These are phyloP conservation scores for Heliconius hermathena DNA, from an alignment of 1,140 invertebrate species.

Conservation along the genomic window DNA sequence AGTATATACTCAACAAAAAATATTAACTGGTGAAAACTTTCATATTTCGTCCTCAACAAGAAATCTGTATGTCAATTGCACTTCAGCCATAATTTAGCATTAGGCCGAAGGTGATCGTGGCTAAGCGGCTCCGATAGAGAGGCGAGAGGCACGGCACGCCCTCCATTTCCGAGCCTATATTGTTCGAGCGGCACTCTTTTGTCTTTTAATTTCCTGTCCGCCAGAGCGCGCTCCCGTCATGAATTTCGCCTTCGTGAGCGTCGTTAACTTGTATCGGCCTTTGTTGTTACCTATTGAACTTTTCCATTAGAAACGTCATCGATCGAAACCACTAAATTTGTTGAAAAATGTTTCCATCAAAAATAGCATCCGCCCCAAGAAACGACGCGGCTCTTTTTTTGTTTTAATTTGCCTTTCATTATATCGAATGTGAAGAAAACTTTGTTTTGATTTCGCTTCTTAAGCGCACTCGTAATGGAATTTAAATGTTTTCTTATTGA, in stretches of 20 bases:
- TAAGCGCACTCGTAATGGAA: slow-evolving; percentile 55
- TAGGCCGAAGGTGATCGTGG: slow-evolving; percentile 44
- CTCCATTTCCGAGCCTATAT: slow-evolving; percentile 75
- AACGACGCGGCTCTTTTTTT: slow-evolving; percentile 49
- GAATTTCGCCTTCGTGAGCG: slow-evolving; percentile 77
- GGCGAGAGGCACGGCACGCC: slow-evolving; percentile 56
- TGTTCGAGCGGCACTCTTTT: slow-evolving; percentile 76
- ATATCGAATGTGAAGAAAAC: slow-evolving; percentile 60
- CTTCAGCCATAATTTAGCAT: slow-evolving; percentile 31
- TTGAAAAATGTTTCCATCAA: slow-evolving; percentile 62
- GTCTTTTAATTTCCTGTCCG: slow-evolving; percentile 80
- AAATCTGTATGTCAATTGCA: slow-evolving; percentile 23
- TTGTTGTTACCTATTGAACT: slow-evolving; percentile 78
- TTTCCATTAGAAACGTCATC: slow-evolving; percentile 75
- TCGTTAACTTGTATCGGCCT: slow-evolving; percentile 77
- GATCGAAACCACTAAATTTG: slow-evolving; percentile 75
- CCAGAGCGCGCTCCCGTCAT: slow-evolving; percentile 66
- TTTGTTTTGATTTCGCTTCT: slow-evolving; percentile 59
- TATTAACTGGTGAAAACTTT: too few species aligned
- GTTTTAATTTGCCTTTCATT: slow-evolving; percentile 61
- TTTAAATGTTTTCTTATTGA: slow-evolving; percentile 72
- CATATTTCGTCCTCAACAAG: neutral
- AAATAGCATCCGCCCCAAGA: slow-evolving; percentile 42
- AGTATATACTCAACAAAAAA: too few species aligned
- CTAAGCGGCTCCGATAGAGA: slow-evolving; percentile 44